phyloP scores from a whole-genome alignment of 2,113 vertebrate species.

The Rhinoptilus africanus region DNA sequence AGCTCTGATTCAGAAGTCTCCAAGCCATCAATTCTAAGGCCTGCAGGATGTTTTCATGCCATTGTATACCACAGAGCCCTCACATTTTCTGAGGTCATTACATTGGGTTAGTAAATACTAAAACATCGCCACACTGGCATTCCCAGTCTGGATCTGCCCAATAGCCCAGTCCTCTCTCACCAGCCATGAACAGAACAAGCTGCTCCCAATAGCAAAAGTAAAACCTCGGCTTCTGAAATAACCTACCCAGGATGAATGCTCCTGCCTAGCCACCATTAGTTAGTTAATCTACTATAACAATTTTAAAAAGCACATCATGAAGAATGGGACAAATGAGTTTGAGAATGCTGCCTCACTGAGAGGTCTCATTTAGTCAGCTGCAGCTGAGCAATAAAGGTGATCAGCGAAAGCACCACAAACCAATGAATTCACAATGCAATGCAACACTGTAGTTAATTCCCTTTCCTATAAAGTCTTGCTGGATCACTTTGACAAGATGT shows the following conservation, averaged over 20 bases:
- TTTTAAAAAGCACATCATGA: neutral
- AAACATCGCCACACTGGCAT: neutral
- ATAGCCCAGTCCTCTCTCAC: neutral
- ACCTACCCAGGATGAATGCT: neutral
- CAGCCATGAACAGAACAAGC: neutral
- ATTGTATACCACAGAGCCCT: neutral
- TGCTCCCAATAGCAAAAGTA: neutral
- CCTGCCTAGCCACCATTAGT: neutral
- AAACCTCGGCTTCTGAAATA: slow-evolving; percentile 7
- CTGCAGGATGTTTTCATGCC: neutral
- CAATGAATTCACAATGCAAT: neutral
- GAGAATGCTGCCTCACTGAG: neutral
- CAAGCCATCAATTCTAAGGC: neutral
- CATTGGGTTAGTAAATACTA: neutral
- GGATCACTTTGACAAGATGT: neutral
- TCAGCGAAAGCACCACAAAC: neutral
- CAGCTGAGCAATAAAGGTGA: neutral
- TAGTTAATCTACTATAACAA: slow-evolving; percentile 43
- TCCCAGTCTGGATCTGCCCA: neutral
- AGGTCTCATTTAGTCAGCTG: neutral
- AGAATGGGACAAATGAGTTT: neutral
- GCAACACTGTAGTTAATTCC: neutral
- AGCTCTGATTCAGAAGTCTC: neutral
- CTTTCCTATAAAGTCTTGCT: neutral
- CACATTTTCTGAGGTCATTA: neutral